phyloP scores from a whole-genome alignment of 2,113 vertebrate genomes.

The Protomyctophum bolini region DNA sequence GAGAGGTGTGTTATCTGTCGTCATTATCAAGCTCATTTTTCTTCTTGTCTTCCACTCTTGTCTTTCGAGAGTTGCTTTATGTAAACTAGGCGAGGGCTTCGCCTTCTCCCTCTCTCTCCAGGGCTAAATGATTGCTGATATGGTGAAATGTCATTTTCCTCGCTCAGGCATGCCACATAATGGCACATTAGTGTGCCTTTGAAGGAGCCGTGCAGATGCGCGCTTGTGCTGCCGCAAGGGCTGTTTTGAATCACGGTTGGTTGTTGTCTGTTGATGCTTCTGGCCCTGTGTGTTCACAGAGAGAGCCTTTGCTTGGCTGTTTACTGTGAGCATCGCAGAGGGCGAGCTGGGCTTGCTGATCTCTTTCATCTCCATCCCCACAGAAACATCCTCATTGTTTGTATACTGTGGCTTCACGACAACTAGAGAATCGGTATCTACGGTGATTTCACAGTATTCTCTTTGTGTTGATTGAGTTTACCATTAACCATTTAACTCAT shows the following conservation, averaged over 20 bases:
- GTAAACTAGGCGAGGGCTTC: constrained; percentile 15
- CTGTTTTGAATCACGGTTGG: constrained; percentile 56
- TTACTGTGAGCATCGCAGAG: constrained; percentile 25
- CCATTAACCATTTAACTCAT: too few species aligned
- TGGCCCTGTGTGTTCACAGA: constrained; percentile 36
- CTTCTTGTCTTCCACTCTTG: constrained; percentile 16
- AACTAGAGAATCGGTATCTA: neutral
- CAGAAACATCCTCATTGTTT: constrained; percentile 40
- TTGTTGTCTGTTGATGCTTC: constrained; percentile 56
- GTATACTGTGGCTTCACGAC: neutral
- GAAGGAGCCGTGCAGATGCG: constrained; percentile 21
- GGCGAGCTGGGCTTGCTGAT: constrained; percentile 37
- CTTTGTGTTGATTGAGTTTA: too few species aligned
- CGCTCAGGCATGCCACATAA: constrained; percentile 26
- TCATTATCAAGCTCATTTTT: neutral
- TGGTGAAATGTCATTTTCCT: constrained; percentile 30
- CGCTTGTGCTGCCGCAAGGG: constrained; percentile 38
- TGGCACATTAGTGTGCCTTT: constrained; percentile 43
- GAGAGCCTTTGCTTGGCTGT: constrained; percentile 25
- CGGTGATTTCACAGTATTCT: too few species aligned
- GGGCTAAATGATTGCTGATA: constrained; percentile 29
- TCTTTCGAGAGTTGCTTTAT: constrained; percentile 25
- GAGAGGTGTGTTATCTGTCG: constrained; percentile 18
- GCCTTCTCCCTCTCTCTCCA: constrained; percentile 35
- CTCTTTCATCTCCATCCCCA: constrained; percentile 46